A percentile compares a stretch with the other conserved stretches of the same genome.
Evolutionary conservation across 2,113 vertebrate species (phyloP).

Genomic region (Lophura nycthemera): DNA sequence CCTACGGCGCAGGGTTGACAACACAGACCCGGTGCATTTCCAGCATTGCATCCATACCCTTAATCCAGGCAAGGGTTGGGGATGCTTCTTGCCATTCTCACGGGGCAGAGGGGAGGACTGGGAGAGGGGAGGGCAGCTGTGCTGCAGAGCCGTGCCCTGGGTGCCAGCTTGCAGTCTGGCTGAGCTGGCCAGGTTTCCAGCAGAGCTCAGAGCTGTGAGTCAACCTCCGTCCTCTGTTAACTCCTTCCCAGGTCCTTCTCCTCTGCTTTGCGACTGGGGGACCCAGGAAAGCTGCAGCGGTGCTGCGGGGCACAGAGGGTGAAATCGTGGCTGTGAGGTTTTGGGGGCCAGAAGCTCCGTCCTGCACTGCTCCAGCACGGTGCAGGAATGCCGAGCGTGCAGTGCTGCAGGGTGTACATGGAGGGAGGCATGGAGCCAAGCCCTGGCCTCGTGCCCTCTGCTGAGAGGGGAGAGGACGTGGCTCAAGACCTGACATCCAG

Average conservation of each 20-base stretch:
- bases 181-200: background rate
- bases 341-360: background rate
- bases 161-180: background rate
- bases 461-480: background rate
- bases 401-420: background rate
- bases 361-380: background rate
- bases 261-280: accelerated
- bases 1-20: background rate
- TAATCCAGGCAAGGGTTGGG: background rate
- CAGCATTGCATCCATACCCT: background rate
- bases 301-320: background rate
- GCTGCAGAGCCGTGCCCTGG: background rate
- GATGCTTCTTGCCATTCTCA: background rate
- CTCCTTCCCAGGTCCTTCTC: background rate
- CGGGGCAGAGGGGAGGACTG: accelerated
- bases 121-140: background rate
- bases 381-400: slow-evolving; percentile 43
- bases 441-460: background rate
- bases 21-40: background rate
- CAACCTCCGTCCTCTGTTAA: background rate
- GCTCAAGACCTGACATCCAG: slow-evolving; percentile 18
- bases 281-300: background rate
- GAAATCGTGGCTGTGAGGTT: background rate
- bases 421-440: slow-evolving; percentile 22
- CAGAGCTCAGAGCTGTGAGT: background rate